These are phyloP conservation scores for Dascyllus trimaculatus DNA, from an alignment of 2,113 vertebrate species.

Conservation along the genomic window DNA sequence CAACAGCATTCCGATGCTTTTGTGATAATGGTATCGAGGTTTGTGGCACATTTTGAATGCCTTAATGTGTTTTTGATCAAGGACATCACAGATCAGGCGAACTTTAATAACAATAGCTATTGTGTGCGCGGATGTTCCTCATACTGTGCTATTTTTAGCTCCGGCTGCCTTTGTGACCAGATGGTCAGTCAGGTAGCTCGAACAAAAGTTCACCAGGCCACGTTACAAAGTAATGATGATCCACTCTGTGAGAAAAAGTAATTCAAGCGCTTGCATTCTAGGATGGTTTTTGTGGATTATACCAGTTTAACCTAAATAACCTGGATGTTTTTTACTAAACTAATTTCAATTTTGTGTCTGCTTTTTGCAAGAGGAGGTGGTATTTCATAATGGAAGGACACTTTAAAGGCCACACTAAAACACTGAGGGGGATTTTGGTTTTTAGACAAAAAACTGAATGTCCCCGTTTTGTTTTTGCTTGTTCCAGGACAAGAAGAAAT, in stretches of 20 bases:
- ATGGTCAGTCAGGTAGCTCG: slow-evolving; percentile 61
- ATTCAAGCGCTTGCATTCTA: not conserved
- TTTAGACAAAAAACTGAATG: not conserved
- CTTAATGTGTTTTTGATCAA: slow-evolving; percentile 17
- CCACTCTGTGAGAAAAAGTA: not conserved
- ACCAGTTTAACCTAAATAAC: slow-evolving; percentile 7
- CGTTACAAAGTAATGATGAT: slow-evolving; percentile 39
- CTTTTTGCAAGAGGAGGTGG: not conserved
- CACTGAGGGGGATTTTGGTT: too few species aligned
- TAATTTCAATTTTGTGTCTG: not conserved
- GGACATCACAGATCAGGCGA: slow-evolving; percentile 25
- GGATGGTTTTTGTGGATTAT: not conserved
- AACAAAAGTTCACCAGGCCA: slow-evolving; percentile 54
- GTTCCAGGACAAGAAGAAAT: slow-evolving; percentile 93
- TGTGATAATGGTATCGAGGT: not conserved
- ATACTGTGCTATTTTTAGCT: slow-evolving; percentile 54
- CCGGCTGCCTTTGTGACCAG: slow-evolving; percentile 39
- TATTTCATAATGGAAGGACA: too few species aligned
- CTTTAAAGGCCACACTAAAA: too few species aligned
- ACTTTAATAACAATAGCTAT: slow-evolving; percentile 23
- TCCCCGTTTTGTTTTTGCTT: slow-evolving; percentile 2
- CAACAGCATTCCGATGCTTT: not conserved
- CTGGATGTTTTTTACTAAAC: not conserved
- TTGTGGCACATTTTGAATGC: not conserved
- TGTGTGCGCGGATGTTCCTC: slow-evolving; percentile 29